phyloP scores from a whole-genome alignment of 1,140 invertebrate genomes.

The Battus philenor region DNA sequence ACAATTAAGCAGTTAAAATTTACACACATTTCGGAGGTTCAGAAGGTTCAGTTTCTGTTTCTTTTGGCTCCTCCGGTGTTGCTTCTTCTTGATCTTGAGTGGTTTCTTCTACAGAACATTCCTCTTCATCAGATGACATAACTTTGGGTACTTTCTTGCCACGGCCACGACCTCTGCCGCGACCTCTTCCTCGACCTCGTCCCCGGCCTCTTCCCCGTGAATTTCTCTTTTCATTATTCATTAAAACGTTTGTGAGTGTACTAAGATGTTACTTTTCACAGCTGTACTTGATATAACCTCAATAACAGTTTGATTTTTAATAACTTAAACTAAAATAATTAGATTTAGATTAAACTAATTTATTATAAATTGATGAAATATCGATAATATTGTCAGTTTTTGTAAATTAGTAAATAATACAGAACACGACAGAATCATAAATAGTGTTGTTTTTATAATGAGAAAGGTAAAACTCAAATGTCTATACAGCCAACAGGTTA shows the following conservation, averaged over 20 bases:
- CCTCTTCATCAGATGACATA: slow-evolving; percentile 85
- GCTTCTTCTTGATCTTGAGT: slow-evolving; percentile 71
- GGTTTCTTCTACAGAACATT: slow-evolving; percentile 77
- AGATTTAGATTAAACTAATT: too few relatives aligned
- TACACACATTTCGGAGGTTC: slow-evolving; percentile 73
- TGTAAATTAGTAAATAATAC: too few relatives aligned
- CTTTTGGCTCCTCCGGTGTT: slow-evolving; percentile 50
- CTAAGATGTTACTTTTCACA: too few relatives aligned
- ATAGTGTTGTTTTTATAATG: too few relatives aligned
- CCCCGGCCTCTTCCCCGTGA: slow-evolving; percentile 78
- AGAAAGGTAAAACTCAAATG: too few relatives aligned
- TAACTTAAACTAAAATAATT: too few relatives aligned
- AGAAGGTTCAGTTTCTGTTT: slow-evolving; percentile 73
- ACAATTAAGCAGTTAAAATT: not conserved
- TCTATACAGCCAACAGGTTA: too few relatives aligned
- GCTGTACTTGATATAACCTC: too few relatives aligned
- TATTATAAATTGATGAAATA: too few relatives aligned
- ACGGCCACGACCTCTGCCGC: slow-evolving; percentile 81
- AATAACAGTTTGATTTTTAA: too few relatives aligned
- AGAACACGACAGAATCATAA: too few relatives aligned
- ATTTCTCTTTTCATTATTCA: slow-evolving; percentile 75
- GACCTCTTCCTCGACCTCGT: slow-evolving; percentile 80
- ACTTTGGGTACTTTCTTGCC: slow-evolving; percentile 85
- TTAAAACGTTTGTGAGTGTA: slow-evolving; percentile 32
- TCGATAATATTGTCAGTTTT: too few relatives aligned